phyloP scores from a whole-genome alignment of 2,797 vertebrate genomes.

The Poeciliopsis gracilis region DNA sequence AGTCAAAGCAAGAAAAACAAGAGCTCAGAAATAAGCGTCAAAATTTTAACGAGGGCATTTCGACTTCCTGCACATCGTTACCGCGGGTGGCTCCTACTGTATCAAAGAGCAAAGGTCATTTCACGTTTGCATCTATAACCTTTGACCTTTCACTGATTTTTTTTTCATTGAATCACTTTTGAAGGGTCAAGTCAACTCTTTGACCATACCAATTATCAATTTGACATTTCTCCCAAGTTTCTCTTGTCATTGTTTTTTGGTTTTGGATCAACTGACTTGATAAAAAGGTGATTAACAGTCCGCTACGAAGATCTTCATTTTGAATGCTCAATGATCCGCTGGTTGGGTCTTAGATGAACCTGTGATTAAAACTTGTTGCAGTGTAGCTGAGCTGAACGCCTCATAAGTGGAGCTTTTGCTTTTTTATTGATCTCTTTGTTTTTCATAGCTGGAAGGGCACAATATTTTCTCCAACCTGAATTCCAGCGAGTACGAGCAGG shows the following conservation, averaged over 20 bases:
- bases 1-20: background rate
- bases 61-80: background rate
- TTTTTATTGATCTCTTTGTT: conserved; percentile 92
- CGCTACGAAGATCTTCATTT: background rate
- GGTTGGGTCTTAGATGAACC: conserved; percentile 15
- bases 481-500: conserved; percentile 97
- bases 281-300: background rate
- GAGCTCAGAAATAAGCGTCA: background rate
- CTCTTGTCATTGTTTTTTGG: background rate
- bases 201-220: background rate
- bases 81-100: background rate
- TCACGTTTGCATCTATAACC: background rate
- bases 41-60: background rate
- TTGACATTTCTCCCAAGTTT: background rate
- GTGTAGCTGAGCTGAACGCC: conserved; percentile 75
- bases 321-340: conserved; percentile 22
- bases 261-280: background rate
- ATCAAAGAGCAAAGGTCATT: background rate
- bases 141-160: background rate
- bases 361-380: conserved; percentile 52
- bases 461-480: conserved; percentile 99
- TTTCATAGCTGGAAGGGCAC: conserved; percentile 99
- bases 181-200: background rate
- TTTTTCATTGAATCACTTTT: background rate
- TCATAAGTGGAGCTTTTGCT: conserved; percentile 87